These are phyloP conservation scores for Fissipunctia ypsillon DNA, from an alignment of 2,888 invertebrate genomes.

Conservation along the genomic window DNA sequence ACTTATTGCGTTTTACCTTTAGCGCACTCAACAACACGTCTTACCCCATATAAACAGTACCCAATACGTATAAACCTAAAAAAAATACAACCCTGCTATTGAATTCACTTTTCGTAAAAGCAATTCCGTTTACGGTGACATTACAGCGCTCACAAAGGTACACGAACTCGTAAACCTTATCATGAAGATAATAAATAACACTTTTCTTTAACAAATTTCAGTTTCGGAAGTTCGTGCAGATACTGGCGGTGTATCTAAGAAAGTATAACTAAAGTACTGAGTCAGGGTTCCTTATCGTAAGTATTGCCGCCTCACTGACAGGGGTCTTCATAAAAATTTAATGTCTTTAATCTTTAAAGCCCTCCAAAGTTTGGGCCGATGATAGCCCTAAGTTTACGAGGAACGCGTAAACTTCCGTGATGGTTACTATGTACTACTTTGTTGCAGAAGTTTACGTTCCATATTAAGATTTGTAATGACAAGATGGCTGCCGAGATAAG, in stretches of 20 bases:
- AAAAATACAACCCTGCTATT: constrained; percentile 42
- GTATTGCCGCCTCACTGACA: constrained; percentile 79
- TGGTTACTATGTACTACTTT: constrained; percentile 73
- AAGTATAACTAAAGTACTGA: constrained; percentile 74
- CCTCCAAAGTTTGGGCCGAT: constrained; percentile 81
- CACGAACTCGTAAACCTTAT: constrained; percentile 66
- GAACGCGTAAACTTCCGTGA: constrained; percentile 77
- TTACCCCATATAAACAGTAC: constrained; percentile 29
- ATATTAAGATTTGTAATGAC: constrained; percentile 56
- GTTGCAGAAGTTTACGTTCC: constrained; percentile 70
- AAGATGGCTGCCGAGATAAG: constrained; percentile 44
- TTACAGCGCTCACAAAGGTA: constrained; percentile 59
- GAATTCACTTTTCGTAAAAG: constrained; percentile 62
- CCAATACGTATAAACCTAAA: constrained; percentile 44
- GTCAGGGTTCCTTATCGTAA: constrained; percentile 77
- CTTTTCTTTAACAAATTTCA: constrained; percentile 70
- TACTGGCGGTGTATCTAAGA: constrained; percentile 69
- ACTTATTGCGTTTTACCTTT: constrained; percentile 25
- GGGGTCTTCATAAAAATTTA: constrained; percentile 87
- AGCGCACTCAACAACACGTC: constrained; percentile 13
- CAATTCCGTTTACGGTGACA: constrained; percentile 60
- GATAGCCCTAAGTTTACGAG: constrained; percentile 82
- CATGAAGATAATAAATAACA: constrained; percentile 68
- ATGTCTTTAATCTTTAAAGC: constrained; percentile 86
- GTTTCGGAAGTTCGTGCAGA: constrained; percentile 67